Base-by-base conservation (phyloP, 2,888 invertebrate genomes). In the Mellilla xanthometata region DNA sequence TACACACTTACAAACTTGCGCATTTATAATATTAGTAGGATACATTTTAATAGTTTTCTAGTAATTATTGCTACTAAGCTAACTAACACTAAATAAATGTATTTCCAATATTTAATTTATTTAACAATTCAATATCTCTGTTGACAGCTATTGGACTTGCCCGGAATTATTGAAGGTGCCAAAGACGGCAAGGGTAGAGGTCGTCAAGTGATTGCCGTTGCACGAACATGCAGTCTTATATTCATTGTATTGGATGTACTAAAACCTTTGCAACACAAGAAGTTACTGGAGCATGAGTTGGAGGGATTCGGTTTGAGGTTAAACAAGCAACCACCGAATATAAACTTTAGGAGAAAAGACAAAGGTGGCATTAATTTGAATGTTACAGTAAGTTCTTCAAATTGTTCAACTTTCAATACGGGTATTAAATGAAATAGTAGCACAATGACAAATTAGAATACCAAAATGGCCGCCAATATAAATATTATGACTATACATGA, bases 181-280 rank as follows among this genome's bases (percentile, higher is more conserved):
- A 99, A 99, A 76, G 99, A 99, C 76, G 99, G 99, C 54, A 99
- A 99, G 81, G 99, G 99, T 91, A 91, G 99, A 81, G 99, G 99
- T 91, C 93, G 99, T 52, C 99, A 99, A 84, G 99, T 99, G 2
- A 99, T 99, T 65, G 99, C 99, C 0, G 99, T 99, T 0, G 99
- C 99, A 0, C 91, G 99, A 41, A 99, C 99, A 0, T 99, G 99
- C 83, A 97, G 97, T 73, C 92, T 99, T 23, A 97, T 99, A 62
- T 99, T 99, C 80, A 98, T 99, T 73, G 97, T 99, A 0, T 90
- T 99, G 40, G 99, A 99, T 74, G 99, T 99, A 0, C 89, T 99
- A 15, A 99, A 99, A 77, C 99, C 99, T 0, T 85, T 99, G 48
- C 96, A 96, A 48, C 99, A 99, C 76, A 99, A 99, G 83, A 94